phyloP scores from a whole-genome alignment of 1,140 invertebrate species.

The Philopotamus ludificatus region DNA sequence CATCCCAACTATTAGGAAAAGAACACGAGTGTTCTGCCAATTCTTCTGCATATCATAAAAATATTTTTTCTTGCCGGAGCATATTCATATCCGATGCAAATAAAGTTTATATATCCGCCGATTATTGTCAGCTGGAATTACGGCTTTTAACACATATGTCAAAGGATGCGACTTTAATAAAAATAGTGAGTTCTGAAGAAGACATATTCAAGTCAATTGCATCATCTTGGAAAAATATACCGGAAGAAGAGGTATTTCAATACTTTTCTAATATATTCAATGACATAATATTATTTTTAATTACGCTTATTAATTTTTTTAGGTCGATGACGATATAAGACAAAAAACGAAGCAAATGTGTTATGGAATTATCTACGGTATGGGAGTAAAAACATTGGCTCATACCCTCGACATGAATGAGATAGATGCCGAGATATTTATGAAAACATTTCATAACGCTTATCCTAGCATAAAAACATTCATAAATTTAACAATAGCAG shows the following conservation, averaged over 20 bases:
- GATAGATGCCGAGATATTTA: constrained; percentile 76
- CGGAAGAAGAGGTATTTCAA: constrained; percentile 60
- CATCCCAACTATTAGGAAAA: constrained; percentile 45
- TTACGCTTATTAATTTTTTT: constrained; percentile 34
- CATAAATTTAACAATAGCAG: constrained; percentile 64
- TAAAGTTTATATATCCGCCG: constrained; percentile 78
- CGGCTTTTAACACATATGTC: constrained; percentile 90
- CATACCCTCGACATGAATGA: constrained; percentile 79
- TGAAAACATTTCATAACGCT: constrained; percentile 77
- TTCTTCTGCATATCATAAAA: constrained; percentile 43
- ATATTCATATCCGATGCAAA: constrained; percentile 66
- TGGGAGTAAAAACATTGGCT: constrained; percentile 82
- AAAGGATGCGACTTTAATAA: constrained; percentile 69
- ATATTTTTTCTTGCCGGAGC: constrained; percentile 61
- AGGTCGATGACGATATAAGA: constrained; percentile 73
- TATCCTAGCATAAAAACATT: constrained; percentile 77
- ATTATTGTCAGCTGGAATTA: constrained; percentile 95
- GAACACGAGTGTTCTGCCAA: constrained; percentile 1
- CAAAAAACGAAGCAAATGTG: constrained; percentile 91
- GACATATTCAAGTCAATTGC: constrained; percentile 91
- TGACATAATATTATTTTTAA: constrained; percentile 1
- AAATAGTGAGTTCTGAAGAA: constrained; percentile 68
- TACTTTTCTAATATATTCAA: constrained; percentile 3
- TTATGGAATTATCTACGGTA: constrained; percentile 98
- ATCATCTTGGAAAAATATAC: constrained; percentile 73